Evolutionary conservation across 2,888 invertebrate species (phyloP).

Genomic region (Phaedon cochleariae): DNA sequence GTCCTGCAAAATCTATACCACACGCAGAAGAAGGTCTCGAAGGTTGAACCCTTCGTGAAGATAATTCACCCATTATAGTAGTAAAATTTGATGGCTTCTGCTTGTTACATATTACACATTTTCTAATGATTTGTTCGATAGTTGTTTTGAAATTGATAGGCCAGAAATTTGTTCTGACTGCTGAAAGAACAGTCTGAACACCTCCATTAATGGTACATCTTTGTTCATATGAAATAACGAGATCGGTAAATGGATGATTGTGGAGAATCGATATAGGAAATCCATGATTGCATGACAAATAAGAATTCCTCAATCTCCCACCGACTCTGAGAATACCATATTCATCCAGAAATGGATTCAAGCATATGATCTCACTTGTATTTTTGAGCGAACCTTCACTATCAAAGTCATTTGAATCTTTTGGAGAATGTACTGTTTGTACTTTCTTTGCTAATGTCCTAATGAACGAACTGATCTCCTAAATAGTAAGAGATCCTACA

Average conservation of each 20-base stretch:
- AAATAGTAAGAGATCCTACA: no score
- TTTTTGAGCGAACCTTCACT: background rate
- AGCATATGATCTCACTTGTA: conserved; percentile 15
- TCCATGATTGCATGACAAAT: conserved; percentile 2
- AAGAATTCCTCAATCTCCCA: conserved; percentile 14
- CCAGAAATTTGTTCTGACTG: conserved; percentile 10
- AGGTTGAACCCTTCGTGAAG: conserved; percentile 20
- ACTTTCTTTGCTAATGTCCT: background rate
- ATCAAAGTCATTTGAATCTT: conserved; percentile 4
- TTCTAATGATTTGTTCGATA: conserved; percentile 3
- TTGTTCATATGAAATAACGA: conserved; percentile 21
- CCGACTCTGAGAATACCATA: conserved; percentile 21
- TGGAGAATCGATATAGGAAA: conserved; percentile 11
- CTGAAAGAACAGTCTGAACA: background rate
- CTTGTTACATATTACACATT: conserved; percentile 26
- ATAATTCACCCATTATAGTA: conserved; percentile 35
- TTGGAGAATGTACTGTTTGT: conserved; percentile 6
- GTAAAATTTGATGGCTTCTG: conserved; percentile 23
- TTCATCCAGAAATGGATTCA: conserved; percentile 19
- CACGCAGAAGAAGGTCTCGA: conserved; percentile 24
- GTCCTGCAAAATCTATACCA: no score
- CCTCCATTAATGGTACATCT: conserved; percentile 15
- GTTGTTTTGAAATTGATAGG: conserved; percentile 19
- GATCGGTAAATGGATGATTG: conserved; percentile 21
- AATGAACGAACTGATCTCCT: no score